Evolutionary conservation across 2,888 invertebrate species (phyloP).

Genomic region (Nephrotoma appendiculata): DNA sequence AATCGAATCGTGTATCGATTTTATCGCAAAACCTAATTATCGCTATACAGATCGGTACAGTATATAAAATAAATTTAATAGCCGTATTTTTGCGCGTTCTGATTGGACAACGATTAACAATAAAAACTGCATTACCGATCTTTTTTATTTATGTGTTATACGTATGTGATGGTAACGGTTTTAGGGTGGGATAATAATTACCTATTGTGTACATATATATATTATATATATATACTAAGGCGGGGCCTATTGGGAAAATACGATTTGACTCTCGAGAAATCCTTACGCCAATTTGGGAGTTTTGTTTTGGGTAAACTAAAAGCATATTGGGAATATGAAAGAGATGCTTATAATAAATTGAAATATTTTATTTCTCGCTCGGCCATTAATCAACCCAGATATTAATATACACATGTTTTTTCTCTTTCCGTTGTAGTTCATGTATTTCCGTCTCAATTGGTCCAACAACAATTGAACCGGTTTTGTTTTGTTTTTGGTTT

Average conservation of each 20-base stretch:
- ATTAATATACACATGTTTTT: neutral
- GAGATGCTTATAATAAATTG: neutral
- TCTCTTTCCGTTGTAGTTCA: neutral
- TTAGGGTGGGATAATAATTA: neutral
- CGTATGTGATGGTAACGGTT: neutral
- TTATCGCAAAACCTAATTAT: neutral
- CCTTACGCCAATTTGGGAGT: constrained; percentile 4
- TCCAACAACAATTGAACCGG: neutral
- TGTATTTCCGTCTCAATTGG: neutral
- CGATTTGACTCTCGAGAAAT: constrained; percentile 7
- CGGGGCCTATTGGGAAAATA: constrained; percentile 4
- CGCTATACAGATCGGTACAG: neutral
- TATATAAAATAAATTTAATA: neutral
- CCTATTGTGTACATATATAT: neutral
- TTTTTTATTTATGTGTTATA: neutral
- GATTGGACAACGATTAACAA: neutral
- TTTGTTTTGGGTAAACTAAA: neutral
- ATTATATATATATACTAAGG: neutral
- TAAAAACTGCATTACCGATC: neutral
- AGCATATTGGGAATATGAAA: neutral
- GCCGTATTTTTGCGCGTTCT: neutral
- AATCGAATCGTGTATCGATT: neutral
- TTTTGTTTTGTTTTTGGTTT: neutral
- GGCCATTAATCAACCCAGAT: neutral
- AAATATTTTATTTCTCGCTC: neutral